Evolutionary conservation across 2,888 invertebrate species (phyloP).

Genomic region (Leptopilina drosophilae): DNA sequence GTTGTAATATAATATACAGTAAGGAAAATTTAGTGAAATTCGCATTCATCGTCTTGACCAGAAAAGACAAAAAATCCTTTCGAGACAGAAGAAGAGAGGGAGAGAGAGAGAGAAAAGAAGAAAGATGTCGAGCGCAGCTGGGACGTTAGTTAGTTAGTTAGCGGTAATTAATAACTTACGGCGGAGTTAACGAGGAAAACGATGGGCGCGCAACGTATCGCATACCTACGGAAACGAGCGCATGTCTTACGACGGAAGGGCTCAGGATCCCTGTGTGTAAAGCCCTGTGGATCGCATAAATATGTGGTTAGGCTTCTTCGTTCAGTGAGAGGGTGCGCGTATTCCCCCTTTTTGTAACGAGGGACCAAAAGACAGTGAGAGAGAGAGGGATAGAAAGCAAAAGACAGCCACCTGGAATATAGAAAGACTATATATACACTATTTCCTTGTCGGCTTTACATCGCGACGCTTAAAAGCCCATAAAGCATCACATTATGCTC

Average conservation of each 20-base stretch:
- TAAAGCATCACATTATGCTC: slow-evolving; percentile 32
- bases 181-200: slow-evolving; percentile 69
- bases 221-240: slow-evolving; percentile 46
- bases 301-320: slow-evolving; percentile 44
- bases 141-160: slow-evolving; percentile 73
- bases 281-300: slow-evolving; percentile 49
- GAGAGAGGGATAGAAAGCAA: too few relatives aligned
- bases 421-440: background rate
- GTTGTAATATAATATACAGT: too few relatives aligned
- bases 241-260: slow-evolving; percentile 44
- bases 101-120: slow-evolving; percentile 46
- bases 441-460: slow-evolving; percentile 8
- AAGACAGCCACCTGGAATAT: slow-evolving; percentile 30
- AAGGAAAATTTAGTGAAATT: too few relatives aligned
- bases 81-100: too few relatives aligned
- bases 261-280: slow-evolving; percentile 43
- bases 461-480: slow-evolving; percentile 31
- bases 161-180: slow-evolving; percentile 76
- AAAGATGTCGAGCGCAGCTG: slow-evolving; percentile 69
- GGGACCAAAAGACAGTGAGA: background rate
- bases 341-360: slow-evolving; percentile 26
- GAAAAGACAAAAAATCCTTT: too few relatives aligned
- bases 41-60: too few relatives aligned
- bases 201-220: slow-evolving; percentile 56
- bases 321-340: slow-evolving; percentile 11